Evolutionary conservation across 2,797 vertebrate genomes (phyloP).

Genomic region (Tiaroga cobitis): DNA sequence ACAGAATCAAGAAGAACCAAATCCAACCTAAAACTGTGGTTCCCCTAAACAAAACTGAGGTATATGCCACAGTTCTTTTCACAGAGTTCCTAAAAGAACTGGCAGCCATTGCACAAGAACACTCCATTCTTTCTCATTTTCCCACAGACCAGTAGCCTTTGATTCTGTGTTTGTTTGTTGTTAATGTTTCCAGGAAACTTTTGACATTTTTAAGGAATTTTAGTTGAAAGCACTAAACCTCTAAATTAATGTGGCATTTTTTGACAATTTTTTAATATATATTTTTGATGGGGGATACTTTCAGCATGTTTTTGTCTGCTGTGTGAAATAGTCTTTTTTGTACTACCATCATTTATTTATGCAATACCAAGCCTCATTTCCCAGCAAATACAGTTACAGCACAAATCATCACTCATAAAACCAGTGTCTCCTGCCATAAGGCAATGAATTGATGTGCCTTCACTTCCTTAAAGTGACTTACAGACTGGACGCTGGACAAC

Average conservation of each 20-base stretch:
- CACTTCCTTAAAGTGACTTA: neutral
- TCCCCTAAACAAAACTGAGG: conserved; percentile 81
- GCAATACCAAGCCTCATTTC: conserved; percentile 3
- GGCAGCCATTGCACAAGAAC: conserved; percentile 94
- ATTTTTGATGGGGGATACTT: neutral
- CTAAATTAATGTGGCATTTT: conserved; percentile 37
- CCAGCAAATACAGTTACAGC: neutral
- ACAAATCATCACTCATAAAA: conserved; percentile 14
- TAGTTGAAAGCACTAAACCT: conserved; percentile 71
- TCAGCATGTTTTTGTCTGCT: neutral
- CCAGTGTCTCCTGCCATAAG: conserved; percentile 6
- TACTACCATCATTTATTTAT: neutral
- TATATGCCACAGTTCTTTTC: conserved; percentile 92
- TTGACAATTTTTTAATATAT: conserved; percentile 15
- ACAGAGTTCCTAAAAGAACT: conserved; percentile 98
- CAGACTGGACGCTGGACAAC: neutral
- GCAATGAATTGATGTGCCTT: conserved; percentile 36
- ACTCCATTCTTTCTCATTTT: conserved; percentile 90
- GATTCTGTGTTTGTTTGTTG: neutral
- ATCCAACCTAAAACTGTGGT: conserved; percentile 80
- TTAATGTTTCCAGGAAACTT: neutral
- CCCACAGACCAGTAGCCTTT: conserved; percentile 80
- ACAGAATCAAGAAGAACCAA: conserved; percentile 71
- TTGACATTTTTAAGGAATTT: conserved; percentile 59
- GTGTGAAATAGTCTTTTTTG: neutral